phyloP scores from a whole-genome alignment of 1,140 invertebrate genomes.

The Rhagoletis zephyria region DNA sequence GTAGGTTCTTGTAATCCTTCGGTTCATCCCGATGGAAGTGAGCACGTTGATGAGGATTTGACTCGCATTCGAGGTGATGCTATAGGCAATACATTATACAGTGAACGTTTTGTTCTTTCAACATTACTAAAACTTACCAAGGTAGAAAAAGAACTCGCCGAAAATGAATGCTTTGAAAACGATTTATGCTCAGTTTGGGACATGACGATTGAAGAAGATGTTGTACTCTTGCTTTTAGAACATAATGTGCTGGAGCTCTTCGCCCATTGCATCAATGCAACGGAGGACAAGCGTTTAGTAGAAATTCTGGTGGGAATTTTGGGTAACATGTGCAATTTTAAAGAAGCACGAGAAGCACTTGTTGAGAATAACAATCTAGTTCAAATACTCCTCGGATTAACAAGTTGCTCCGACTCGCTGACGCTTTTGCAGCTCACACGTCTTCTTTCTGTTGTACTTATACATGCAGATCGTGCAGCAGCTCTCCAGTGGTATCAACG shows the following conservation, averaged over 20 bases:
- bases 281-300: constrained; percentile 76
- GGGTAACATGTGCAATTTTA: constrained; percentile 81
- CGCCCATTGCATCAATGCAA: constrained; percentile 73
- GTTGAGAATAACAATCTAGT: constrained; percentile 73
- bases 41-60: constrained; percentile 7
- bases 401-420: constrained; percentile 77
- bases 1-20: not conserved
- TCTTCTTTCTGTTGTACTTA: constrained; percentile 74
- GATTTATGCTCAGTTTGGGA: constrained; percentile 85
- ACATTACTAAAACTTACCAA: constrained; percentile 77
- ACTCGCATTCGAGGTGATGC: constrained; percentile 76
- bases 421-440: constrained; percentile 81
- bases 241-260: constrained; percentile 79
- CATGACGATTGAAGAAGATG: constrained; percentile 82
- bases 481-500: constrained; percentile 74
- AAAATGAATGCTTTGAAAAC: constrained; percentile 77
- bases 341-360: constrained; percentile 73
- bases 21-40: not conserved
- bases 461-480: constrained; percentile 70
- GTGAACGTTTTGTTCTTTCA: constrained; percentile 81
- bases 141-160: constrained; percentile 71
- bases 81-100: constrained; percentile 84
- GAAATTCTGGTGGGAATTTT: constrained; percentile 84
- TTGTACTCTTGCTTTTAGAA: constrained; percentile 79
- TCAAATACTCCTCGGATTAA: constrained; percentile 75